Evolutionary conservation across 2,888 invertebrate species (phyloP).

Genomic region (Chloroclystis v-ata): DNA sequence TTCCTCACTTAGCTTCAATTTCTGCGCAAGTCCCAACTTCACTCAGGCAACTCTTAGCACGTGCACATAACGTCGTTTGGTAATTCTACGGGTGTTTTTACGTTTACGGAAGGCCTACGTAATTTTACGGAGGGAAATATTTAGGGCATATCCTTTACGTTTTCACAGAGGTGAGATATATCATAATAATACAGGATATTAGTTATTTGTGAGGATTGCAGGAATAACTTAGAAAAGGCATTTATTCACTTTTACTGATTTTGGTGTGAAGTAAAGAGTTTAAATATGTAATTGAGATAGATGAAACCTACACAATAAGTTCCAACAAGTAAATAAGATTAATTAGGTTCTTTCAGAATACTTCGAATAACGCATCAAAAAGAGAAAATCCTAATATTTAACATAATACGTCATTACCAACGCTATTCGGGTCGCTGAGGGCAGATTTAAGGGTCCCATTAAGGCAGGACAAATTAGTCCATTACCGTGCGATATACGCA

Average conservation of each 20-base stretch:
- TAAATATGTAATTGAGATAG: too few species aligned
- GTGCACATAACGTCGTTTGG: constrained; percentile 16
- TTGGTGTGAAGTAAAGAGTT: too few species aligned
- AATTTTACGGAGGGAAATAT: constrained; percentile 8
- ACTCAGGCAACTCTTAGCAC: constrained; percentile 14
- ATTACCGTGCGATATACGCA: constrained; percentile 45
- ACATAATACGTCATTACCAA: constrained; percentile 33
- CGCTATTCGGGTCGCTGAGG: constrained; percentile 37
- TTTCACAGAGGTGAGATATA: neutral
- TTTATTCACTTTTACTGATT: too few species aligned
- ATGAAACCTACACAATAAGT: too few species aligned
- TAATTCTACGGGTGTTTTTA: constrained; percentile 16
- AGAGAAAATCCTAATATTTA: constrained; percentile 16
- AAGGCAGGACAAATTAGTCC: constrained; percentile 51
- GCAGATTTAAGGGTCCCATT: constrained; percentile 47
- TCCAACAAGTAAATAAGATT: too few species aligned
- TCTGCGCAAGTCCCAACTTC: too few species aligned
- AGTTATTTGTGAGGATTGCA: too few species aligned
- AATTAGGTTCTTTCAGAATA: too few species aligned
- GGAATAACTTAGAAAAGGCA: too few species aligned
- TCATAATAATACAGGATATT: too few species aligned
- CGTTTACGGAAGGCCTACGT: constrained; percentile 10
- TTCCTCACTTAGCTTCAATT: too few species aligned
- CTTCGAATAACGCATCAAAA: neutral
- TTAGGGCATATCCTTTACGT: too few species aligned